phyloP scores from a whole-genome alignment of 2,888 invertebrate genomes.

The Protonemura montana region DNA sequence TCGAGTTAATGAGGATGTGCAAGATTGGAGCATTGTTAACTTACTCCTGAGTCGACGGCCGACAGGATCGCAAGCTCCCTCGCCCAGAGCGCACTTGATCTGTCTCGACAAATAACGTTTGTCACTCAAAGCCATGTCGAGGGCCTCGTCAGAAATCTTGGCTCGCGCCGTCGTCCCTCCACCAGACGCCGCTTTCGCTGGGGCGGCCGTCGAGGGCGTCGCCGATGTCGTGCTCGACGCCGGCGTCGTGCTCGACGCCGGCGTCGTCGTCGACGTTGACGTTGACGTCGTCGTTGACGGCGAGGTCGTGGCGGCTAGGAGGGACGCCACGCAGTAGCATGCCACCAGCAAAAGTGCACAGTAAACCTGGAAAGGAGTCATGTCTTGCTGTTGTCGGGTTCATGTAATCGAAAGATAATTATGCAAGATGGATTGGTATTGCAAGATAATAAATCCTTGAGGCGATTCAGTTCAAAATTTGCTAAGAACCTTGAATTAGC shows the following conservation, averaged over 20 bases:
- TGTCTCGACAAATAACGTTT: conserved; percentile 75
- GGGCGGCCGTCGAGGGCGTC: conserved; percentile 44
- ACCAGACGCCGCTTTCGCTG: background rate
- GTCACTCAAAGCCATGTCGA: conserved; percentile 74
- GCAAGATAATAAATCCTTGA: no score
- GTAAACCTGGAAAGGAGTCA: background rate
- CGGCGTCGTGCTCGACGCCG: background rate
- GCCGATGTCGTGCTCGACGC: conserved; percentile 49
- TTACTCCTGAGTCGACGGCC: conserved; percentile 77
- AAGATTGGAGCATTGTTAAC: conserved; percentile 51
- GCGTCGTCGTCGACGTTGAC: conserved; percentile 56
- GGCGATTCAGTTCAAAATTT: no score
- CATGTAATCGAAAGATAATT: no score
- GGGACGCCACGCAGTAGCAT: conserved; percentile 30
- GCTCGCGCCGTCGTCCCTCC: conserved; percentile 55
- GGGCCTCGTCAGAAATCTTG: conserved; percentile 69
- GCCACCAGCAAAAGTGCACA: background rate
- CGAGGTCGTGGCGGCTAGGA: conserved; percentile 16
- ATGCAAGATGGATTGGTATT: no score
- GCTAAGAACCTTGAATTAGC: no score
- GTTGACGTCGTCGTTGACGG: conserved; percentile 63
- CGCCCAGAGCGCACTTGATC: conserved; percentile 76
- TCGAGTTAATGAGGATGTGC: background rate
- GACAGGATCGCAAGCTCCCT: conserved; percentile 77
- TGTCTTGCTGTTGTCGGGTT: background rate